phyloP scores from a whole-genome alignment of 2,888 invertebrate genomes.

The Zootermopsis nevadensis region DNA sequence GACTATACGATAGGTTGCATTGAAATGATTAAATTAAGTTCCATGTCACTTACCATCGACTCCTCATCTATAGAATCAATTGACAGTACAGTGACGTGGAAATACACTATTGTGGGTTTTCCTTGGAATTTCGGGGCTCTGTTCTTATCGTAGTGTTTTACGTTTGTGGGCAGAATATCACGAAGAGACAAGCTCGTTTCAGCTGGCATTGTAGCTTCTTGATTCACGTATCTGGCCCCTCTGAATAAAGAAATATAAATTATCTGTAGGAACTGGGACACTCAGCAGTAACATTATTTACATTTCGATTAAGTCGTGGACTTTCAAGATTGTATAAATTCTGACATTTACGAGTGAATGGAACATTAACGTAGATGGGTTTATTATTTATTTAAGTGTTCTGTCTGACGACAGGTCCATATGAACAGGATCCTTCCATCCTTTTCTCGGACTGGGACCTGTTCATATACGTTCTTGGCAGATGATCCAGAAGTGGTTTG shows the following conservation, averaged over 20 bases:
- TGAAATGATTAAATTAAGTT: no score
- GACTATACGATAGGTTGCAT: no score
- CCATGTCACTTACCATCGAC: conserved; percentile 78
- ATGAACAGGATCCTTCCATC: no score
- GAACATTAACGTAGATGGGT: background rate
- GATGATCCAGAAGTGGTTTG: no score
- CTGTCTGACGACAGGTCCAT: no score
- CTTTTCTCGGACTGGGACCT: no score
- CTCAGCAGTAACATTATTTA: background rate
- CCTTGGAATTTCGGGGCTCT: conserved; percentile 87
- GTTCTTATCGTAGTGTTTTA: conserved; percentile 91
- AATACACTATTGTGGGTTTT: conserved; percentile 89
- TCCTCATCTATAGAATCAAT: conserved; percentile 96
- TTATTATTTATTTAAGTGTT: no score
- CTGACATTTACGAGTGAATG: background rate
- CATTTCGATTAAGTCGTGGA: background rate
- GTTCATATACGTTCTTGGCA: no score
- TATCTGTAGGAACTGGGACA: background rate
- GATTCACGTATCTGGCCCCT: conserved; percentile 22
- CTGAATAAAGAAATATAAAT: background rate
- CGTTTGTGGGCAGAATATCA: conserved; percentile 85
- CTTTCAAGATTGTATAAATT: background rate
- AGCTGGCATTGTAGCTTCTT: conserved; percentile 22
- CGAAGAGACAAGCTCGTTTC: conserved; percentile 81
- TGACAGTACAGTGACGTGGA: conserved; percentile 90